Evolutionary conservation across 2,113 vertebrate species (phyloP).

Genomic region (Chaetops frenatus): DNA sequence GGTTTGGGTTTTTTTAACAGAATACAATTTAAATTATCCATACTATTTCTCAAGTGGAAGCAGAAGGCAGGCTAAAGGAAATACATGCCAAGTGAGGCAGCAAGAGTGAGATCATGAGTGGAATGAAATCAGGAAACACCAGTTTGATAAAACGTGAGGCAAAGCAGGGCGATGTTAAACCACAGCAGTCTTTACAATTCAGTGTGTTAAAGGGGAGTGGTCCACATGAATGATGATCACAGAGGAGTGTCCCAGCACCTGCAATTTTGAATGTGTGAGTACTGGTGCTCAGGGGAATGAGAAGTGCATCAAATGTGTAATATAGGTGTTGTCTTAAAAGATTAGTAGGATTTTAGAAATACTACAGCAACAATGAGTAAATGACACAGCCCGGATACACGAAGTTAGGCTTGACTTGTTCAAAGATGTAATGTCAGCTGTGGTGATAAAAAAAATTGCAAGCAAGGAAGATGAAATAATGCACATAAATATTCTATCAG

Average conservation of each 20-base stretch:
- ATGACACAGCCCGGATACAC: neutral
- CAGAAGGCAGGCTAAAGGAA: neutral
- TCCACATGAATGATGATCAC: neutral
- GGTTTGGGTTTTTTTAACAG: neutral
- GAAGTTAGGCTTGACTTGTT: neutral
- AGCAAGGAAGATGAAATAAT: neutral
- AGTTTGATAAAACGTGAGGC: neutral
- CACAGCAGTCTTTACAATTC: neutral
- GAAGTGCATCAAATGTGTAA: neutral
- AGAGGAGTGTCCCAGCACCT: neutral
- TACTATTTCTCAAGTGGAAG: neutral
- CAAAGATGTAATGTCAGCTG: neutral
- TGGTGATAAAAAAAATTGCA: neutral
- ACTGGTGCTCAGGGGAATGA: neutral
- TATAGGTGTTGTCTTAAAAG: neutral
- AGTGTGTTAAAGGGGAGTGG: neutral
- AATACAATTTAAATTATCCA: neutral
- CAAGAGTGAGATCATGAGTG: neutral
- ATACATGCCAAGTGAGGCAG: neutral
- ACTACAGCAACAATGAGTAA: neutral
- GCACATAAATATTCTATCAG: neutral
- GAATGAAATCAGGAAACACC: neutral
- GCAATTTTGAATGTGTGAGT: constrained; percentile 12
- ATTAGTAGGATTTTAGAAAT: neutral
- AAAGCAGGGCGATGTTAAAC: neutral